Conservation (phyloP, 2,797 vertebrate genomes). For the Coracias cyanogaster region DNA sequence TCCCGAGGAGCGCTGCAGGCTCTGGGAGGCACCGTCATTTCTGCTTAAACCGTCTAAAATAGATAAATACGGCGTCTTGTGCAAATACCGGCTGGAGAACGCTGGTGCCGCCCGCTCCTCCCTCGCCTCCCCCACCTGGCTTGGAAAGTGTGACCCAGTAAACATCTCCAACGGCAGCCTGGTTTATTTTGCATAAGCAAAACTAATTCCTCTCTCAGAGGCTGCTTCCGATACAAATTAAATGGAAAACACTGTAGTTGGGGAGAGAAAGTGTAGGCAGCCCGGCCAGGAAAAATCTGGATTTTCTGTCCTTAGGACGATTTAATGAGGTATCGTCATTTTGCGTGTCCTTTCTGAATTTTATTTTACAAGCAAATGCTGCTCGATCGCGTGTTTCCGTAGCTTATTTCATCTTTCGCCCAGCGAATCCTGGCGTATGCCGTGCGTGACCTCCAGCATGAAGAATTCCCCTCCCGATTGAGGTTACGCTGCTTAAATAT, state of each 20-base stretch:
- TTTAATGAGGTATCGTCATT: neutral
- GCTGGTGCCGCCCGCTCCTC: neutral
- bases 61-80: neutral
- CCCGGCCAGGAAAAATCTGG: conserved; percentile 52
- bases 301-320: conserved; percentile 29
- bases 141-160: conserved; percentile 34
- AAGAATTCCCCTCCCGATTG: neutral
- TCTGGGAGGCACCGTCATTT: neutral
- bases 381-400: neutral
- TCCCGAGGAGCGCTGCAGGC: neutral
- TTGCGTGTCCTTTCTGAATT: neutral
- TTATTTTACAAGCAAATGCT: neutral
- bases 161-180: neutral
- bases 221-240: neutral
- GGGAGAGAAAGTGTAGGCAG: neutral
- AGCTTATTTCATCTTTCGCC: neutral
- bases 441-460: neutral
- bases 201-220: neutral
- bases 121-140: neutral
- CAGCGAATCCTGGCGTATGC: neutral
- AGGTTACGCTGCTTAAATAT: conserved; percentile 23
- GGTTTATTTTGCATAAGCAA: neutral
- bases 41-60: neutral
- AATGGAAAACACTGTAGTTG: neutral
- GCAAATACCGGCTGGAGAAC: neutral